A percentile compares a stretch with the other conserved stretches of the same genome.
Evolutionary conservation across 2,797 vertebrate genomes (phyloP).

Genomic region (Helarctos malayanus): DNA sequence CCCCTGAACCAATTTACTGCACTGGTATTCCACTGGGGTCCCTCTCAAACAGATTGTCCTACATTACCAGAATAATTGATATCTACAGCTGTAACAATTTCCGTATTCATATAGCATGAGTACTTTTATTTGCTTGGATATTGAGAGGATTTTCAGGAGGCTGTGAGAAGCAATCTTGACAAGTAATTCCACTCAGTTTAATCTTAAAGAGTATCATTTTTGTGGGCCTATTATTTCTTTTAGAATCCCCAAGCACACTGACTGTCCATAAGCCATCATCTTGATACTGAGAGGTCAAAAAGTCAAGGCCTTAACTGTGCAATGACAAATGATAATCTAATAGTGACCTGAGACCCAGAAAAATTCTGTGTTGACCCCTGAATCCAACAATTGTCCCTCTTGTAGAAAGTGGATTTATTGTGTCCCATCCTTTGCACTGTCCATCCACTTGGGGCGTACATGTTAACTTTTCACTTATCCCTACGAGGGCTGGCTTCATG

Average conservation of each 20-base stretch:
- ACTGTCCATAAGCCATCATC: neutral
- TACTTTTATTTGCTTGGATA: slow-evolving; percentile 25
- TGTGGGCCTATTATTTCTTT: neutral
- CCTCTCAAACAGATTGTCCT: neutral
- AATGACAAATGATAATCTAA: neutral
- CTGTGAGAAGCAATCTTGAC: neutral
- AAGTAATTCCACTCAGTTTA: slow-evolving; percentile 31
- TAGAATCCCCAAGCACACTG: neutral
- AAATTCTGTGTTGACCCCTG: neutral
- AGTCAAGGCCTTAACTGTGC: neutral
- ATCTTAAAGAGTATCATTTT: slow-evolving; percentile 44
- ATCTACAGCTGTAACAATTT: neutral
- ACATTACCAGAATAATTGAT: neutral
- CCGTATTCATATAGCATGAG: neutral
- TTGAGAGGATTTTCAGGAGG: slow-evolving; percentile 31
- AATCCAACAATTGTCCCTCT: neutral
- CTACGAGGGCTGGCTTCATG: neutral
- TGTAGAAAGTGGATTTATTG: neutral
- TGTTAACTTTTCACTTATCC: neutral
- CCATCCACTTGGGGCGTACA: neutral
- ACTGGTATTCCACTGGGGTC: neutral
- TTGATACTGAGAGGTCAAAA: neutral
- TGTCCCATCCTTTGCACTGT: neutral
- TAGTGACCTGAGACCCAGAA: neutral
- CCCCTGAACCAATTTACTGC: neutral